phyloP scores from a whole-genome alignment of 2,888 invertebrate genomes.

The Thecocarcelia acutangulata region DNA sequence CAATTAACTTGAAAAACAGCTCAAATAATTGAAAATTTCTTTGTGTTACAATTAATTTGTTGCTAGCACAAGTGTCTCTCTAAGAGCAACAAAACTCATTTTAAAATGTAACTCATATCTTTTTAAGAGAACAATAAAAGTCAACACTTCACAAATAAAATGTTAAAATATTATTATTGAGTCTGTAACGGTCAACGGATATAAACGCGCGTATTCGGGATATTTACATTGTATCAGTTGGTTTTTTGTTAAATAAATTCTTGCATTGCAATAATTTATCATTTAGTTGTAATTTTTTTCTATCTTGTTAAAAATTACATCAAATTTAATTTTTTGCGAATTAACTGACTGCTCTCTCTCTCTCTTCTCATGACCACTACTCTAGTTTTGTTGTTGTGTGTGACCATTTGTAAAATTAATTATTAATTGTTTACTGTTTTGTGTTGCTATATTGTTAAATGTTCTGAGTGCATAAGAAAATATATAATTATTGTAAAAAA shows the following conservation, averaged over 20 bases:
- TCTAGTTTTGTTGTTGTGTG: neutral
- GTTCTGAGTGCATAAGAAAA: neutral
- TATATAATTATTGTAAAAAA: too few species aligned
- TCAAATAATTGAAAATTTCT: slow-evolving; percentile 10
- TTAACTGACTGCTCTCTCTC: too few species aligned
- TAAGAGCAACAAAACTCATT: neutral
- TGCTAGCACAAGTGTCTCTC: neutral
- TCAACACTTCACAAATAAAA: slow-evolving; percentile 17
- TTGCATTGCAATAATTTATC: neutral
- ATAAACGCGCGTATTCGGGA: slow-evolving; percentile 27
- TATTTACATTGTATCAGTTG: neutral
- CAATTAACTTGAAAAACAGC: slow-evolving; percentile 16
- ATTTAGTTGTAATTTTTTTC: slow-evolving; percentile 19
- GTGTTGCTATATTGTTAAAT: neutral
- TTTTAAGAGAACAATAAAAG: slow-evolving; percentile 9
- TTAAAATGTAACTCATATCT: slow-evolving; percentile 6
- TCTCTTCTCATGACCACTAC: neutral
- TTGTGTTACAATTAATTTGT: slow-evolving; percentile 22
- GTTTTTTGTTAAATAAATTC: neutral
- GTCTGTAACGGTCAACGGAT: slow-evolving; percentile 43
- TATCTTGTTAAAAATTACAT: neutral
- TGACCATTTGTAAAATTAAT: neutral
- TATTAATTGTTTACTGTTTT: neutral
- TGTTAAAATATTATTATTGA: slow-evolving; percentile 45
- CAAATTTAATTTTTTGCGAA: neutral